phyloP scores from a whole-genome alignment of 2,797 vertebrate species.

The Acipenser ruthenus region DNA sequence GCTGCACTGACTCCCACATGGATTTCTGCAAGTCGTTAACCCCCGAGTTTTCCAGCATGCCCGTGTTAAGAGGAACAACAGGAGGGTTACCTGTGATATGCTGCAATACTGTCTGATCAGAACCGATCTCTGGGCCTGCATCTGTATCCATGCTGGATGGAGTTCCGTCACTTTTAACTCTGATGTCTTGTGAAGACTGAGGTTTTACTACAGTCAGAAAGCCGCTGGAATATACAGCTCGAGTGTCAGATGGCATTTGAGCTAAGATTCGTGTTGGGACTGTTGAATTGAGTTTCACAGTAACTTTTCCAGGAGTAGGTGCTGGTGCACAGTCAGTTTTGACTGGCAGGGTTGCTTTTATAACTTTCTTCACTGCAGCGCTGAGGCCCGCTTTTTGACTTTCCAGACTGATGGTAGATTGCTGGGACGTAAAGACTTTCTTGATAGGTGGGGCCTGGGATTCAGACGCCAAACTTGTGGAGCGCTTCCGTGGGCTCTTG shows the following conservation, averaged over 20 bases:
- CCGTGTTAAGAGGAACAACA: conserved; percentile 47
- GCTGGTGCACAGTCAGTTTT: conserved; percentile 65
- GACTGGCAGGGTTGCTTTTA: conserved; percentile 47
- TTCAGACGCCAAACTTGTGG: conserved; percentile 65
- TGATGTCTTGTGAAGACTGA: conserved; percentile 60
- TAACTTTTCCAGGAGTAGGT: conserved; percentile 54
- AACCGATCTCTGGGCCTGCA: conserved; percentile 43
- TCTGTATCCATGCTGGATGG: conserved; percentile 62
- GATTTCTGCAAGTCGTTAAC: conserved; percentile 70
- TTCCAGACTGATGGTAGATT: conserved; percentile 46
- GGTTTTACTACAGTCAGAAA: conserved; percentile 63
- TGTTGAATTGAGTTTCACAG: conserved; percentile 52
- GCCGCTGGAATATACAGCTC: conserved; percentile 45
- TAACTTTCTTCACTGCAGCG: conserved; percentile 43
- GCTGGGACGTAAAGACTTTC: conserved; percentile 73
- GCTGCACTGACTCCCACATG: conserved; percentile 52
- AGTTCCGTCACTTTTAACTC: conserved; percentile 66
- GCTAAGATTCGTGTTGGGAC: conserved; percentile 44
- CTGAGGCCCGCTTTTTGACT: conserved; percentile 42
- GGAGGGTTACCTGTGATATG: conserved; percentile 62
- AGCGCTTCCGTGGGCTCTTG: conserved; percentile 81
- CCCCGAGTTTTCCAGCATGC: conserved; percentile 46
- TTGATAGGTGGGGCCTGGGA: conserved; percentile 79
- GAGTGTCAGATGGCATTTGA: conserved; percentile 44
- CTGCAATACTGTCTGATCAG: conserved; percentile 68